Evolutionary conservation across 1,140 invertebrate species (phyloP).

Genomic region (Panagrolaimus sp.): DNA sequence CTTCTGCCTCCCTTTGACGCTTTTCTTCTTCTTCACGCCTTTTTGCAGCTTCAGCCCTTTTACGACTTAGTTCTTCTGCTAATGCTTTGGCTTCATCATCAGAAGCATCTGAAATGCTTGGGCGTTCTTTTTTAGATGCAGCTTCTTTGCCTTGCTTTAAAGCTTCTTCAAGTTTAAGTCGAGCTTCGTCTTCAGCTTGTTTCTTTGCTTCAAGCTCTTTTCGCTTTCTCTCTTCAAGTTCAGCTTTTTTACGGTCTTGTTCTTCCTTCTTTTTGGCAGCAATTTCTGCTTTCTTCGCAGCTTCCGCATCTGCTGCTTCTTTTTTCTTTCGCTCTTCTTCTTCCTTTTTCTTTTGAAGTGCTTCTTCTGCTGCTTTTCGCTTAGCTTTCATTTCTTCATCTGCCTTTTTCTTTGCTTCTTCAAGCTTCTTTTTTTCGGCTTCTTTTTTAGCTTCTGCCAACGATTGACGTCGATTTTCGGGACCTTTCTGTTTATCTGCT

Average conservation of each 20-base stretch:
- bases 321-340: conserved; percentile 20
- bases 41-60: conserved; percentile 16
- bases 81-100: conserved; percentile 18
- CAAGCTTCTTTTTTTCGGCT: conserved; percentile 18
- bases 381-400: conserved; percentile 15
- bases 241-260: conserved; percentile 15
- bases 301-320: conserved; percentile 17
- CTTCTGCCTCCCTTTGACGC: not conserved
- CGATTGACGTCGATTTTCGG: not conserved
- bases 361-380: conserved; percentile 21
- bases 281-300: conserved; percentile 20
- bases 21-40: conserved; percentile 22
- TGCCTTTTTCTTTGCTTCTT: conserved; percentile 22
- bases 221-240: not conserved
- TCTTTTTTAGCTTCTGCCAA: not conserved
- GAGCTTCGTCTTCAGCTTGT: conserved; percentile 17
- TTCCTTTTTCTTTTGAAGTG: conserved; percentile 23
- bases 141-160: conserved; percentile 25
- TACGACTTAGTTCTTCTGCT: conserved; percentile 15
- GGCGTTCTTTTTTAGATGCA: not conserved
- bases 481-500: not conserved
- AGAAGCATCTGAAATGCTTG: not conserved
- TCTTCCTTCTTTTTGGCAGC: conserved; percentile 9
- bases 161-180: conserved; percentile 20
- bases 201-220: conserved; percentile 18